Percentiles rank a stretch among this genome's conserved stretches.
Conservation (phyloP, 1,140 invertebrate species). For the Caenorhabditis latens region DNA sequence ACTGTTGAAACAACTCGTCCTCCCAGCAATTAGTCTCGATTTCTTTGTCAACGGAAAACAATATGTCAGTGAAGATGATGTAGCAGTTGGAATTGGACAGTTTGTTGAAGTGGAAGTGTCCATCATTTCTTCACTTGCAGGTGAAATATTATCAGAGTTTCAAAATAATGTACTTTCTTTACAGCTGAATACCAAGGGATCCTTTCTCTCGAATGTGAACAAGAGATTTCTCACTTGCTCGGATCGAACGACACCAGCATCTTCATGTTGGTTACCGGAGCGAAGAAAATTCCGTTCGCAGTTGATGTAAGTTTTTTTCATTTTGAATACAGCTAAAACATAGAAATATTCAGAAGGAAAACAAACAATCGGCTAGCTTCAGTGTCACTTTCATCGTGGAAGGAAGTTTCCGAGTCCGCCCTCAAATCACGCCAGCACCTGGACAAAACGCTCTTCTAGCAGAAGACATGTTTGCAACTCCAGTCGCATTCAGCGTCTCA, state of each 20-base stretch:
- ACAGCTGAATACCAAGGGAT: conserved; percentile 66
- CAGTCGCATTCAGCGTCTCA: conserved; percentile 54
- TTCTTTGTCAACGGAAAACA: conserved; percentile 65
- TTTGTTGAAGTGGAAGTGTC: conserved; percentile 65
- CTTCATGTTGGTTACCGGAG: conserved; percentile 68
- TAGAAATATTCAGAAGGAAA: conserved; percentile 41
- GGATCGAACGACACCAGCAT: conserved; percentile 65
- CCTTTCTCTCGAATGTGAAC: conserved; percentile 73
- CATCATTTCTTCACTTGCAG: conserved; percentile 65
- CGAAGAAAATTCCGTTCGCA: conserved; percentile 19
- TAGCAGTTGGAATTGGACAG: conserved; percentile 69
- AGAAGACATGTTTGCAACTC: conserved; percentile 48
- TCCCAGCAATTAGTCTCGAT: conserved; percentile 73
- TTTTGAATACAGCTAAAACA: too few species aligned
- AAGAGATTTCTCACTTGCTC: conserved; percentile 72
- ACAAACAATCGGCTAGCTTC: conserved; percentile 73
- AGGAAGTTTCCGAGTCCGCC: conserved; percentile 70
- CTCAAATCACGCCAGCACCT: conserved; percentile 41
- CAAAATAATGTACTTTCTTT: conserved; percentile 2
- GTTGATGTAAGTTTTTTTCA: not conserved
- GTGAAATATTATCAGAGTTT: conserved; percentile 39
- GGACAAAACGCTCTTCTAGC: conserved; percentile 29
- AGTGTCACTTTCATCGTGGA: conserved; percentile 62
- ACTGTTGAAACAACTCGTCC: conserved; percentile 76
- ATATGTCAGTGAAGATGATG: conserved; percentile 72